Evolutionary conservation across 1,140 invertebrate species (phyloP), one percentile per base, ranked within the genome.

Genomic region (Drosophila obscura): DNA sequence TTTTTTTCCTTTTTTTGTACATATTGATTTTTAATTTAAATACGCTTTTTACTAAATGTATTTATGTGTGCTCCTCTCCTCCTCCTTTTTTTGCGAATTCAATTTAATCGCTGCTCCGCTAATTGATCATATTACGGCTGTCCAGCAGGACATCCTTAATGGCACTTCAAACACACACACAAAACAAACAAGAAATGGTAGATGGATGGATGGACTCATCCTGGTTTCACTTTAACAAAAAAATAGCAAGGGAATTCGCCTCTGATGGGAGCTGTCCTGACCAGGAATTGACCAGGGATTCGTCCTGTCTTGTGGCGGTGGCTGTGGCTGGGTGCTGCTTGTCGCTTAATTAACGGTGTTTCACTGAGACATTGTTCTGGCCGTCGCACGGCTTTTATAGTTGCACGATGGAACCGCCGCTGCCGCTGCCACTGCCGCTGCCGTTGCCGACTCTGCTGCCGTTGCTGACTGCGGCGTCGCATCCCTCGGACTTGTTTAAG

Each of bases 311-410:
- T 9, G 24, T 51, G 57, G 11, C 28, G 35, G n/a, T 15, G 24
- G 2, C 28, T 31, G 7, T 31, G 28, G 0, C 28, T 62, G 56
- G 35, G 2, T 11, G 11, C 15, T 80, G 45, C 46, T 64, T 73
- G 60, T 77, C 71, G 76, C 58, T 74, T 76, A 88, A 90, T 90
- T 81, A 78, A 84, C 73, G 87, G 69, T 72, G 56, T 84, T 84
- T 87, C 73, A 90, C 88, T 90, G 83, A 90, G 83, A 77, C 88
- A 84, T 74, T 73, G 82, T 84, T 74, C 71, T 51, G 58, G 31
- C 55, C 53, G 67, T 26, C 66, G 57, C 35, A 60, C 62, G 48
- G 59, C 88, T 90, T 90, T 90, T 90, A 90, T 90, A 90, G 83
- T 75, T 65, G 52, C 69, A 81, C 50, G 66, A 56, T 56, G 63